Evolutionary conservation across 2,888 invertebrate species (phyloP), one percentile per base, ranked within the genome.

Genomic region (Pollenia angustigena): DNA sequence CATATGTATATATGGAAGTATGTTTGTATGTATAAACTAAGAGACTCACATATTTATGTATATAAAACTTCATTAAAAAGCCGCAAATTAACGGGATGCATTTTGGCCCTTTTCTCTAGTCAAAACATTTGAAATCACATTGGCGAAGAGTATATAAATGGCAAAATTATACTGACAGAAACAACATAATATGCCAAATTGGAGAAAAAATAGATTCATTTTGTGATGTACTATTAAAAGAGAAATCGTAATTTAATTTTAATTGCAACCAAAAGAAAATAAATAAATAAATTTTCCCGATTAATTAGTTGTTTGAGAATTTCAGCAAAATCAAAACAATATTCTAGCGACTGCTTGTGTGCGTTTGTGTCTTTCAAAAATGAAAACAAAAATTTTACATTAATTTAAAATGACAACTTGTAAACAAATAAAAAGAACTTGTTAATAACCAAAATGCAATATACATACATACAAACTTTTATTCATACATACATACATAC

Each of bases 401-500:
- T 50, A 48, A 52, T 80, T 62, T 23, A 66, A 46, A 54, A 14
- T 46, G 54, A n/a, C 52, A 68, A 46, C 72, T n/a, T 32, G 46
- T 46, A 74, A 52, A 56, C 56, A 68, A 60, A 60, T 58, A 66
- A 72, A 68, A 60, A 60, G n/a, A 62, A 71, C 62, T 58, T 52
- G 60, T 46, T 52, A 40, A 66, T 58, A 46, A 71, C 50, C 52
- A 16, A 42, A 16, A 44, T 62, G 16, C n/a, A 16, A 7, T 44
- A 4, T 4, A 62, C 16, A 14, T 44, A 32, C 32, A 32, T 32
- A 32, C 14, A 32, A 32, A 32, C 23, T 14, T 58, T 11, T 0
- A 16, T 16, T 6, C 14, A 12, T 4, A 58, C 6, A 14, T 58
- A 11, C 11, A 58, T 18, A 18, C 1, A 18, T 18, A 18, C n/a